phyloP scores from a whole-genome alignment of 1,140 invertebrate species.

The Pemphigus obesinymphae region DNA sequence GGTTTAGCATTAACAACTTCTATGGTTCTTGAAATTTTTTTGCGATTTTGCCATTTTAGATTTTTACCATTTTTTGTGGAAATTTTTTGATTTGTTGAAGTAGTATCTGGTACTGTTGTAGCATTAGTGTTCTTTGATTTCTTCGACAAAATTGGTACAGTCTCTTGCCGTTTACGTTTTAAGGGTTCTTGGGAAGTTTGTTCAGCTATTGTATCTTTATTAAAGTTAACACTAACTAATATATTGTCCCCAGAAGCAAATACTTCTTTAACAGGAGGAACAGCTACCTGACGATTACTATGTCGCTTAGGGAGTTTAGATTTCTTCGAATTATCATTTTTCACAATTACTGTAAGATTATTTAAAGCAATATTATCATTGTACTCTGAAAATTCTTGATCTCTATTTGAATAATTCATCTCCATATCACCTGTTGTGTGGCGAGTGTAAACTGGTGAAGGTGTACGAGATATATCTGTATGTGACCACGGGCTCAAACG shows the following conservation, averaged over 20 bases:
- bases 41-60: constrained; percentile 50
- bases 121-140: neutral
- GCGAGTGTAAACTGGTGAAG: neutral
- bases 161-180: constrained; percentile 26
- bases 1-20: constrained; percentile 55
- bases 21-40: constrained; percentile 32
- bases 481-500: constrained; percentile 1
- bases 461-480: constrained; percentile 31
- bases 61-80: constrained; percentile 54
- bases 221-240: constrained; percentile 84
- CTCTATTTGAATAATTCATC: constrained; percentile 11
- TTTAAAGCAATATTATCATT: constrained; percentile 31
- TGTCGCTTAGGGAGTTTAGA: constrained; percentile 32
- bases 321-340: constrained; percentile 47
- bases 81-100: constrained; percentile 51
- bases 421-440: neutral
- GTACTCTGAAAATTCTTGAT: constrained; percentile 29
- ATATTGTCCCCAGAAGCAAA: constrained; percentile 89
- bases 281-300: constrained; percentile 46
- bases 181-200: constrained; percentile 18
- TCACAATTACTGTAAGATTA: constrained; percentile 40
- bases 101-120: constrained; percentile 48
- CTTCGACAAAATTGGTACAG: neutral
- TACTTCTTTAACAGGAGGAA: constrained; percentile 77
- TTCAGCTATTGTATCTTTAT: constrained; percentile 39